Evolutionary conservation across 1,140 invertebrate genomes (phyloP).

Genomic region (Lepidurus packardi): DNA sequence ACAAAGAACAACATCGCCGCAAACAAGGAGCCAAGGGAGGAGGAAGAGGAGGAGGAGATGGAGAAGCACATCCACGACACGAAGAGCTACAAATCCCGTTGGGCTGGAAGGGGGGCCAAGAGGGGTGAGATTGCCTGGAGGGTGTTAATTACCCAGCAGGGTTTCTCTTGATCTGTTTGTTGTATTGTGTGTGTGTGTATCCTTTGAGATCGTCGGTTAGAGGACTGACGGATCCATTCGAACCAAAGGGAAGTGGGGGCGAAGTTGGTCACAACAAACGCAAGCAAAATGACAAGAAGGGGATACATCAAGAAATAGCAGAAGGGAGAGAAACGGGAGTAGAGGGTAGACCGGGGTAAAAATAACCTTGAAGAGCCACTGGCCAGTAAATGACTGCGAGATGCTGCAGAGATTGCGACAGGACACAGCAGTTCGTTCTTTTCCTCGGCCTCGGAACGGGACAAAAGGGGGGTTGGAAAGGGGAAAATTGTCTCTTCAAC

Average conservation of each 20-base stretch:
- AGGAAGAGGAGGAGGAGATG: neutral
- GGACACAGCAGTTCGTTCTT: neutral
- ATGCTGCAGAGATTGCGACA: slow-evolving; percentile 5
- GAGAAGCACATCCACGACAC: neutral
- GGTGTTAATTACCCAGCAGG: neutral
- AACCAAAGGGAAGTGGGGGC: no score
- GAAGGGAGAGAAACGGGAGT: no score
- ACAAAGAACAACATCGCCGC: neutral
- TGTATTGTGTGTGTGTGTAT: neutral
- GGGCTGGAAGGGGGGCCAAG: neutral
- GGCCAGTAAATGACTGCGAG: slow-evolving; percentile 2
- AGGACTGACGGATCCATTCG: no score
- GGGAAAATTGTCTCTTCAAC: no score
- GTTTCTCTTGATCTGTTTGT: neutral
- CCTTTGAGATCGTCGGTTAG: no score
- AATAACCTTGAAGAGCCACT: neutral
- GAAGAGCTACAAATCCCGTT: neutral
- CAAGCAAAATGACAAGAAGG: no score
- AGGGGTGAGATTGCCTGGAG: neutral
- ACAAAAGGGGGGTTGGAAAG: no score
- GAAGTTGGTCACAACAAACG: no score
- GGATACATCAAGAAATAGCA: no score
- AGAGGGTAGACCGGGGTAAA: no score
- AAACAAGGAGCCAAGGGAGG: neutral
- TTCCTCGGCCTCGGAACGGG: neutral